These are phyloP conservation scores for Drosophila vallismaia DNA, from an alignment of 2,888 invertebrate genomes.

Conservation along the genomic window DNA sequence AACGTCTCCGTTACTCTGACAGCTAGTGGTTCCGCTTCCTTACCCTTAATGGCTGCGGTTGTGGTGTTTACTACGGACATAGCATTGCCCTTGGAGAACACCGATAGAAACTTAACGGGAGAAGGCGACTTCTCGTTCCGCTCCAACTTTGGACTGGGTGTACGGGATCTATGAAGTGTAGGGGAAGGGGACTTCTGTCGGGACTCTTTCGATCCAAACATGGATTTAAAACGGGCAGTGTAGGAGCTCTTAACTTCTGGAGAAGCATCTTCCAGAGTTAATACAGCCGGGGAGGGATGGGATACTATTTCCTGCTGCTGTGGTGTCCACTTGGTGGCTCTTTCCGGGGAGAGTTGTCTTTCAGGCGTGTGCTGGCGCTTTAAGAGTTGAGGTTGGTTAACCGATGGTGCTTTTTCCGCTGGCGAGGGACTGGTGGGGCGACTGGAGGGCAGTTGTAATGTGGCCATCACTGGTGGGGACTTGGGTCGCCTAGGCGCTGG, in stretches of 20 bases:
- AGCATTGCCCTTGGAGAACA: constrained; percentile 68
- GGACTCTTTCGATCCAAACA: constrained; percentile 73
- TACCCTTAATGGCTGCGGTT: constrained; percentile 63
- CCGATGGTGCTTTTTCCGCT: constrained; percentile 13
- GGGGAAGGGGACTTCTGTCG: constrained; percentile 64
- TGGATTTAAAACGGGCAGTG: constrained; percentile 78
- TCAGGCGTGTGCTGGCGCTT: constrained; percentile 80
- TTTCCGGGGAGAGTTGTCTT: constrained; percentile 69
- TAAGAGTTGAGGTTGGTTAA: constrained; percentile 46
- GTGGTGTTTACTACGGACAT: constrained; percentile 69
- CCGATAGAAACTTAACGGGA: constrained; percentile 65
- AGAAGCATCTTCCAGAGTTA: constrained; percentile 54
- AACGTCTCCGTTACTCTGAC: constrained; percentile 82
- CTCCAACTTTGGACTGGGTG: constrained; percentile 61
- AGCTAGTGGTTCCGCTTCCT: constrained; percentile 74
- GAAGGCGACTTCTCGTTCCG: constrained; percentile 65
- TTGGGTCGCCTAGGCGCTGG: constrained; percentile 65
- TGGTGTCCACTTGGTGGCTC: constrained; percentile 52
- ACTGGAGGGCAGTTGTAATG: constrained; percentile 60
- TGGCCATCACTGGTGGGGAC: constrained; percentile 55
- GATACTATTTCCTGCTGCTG: constrained; percentile 30
- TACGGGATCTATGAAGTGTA: constrained; percentile 57
- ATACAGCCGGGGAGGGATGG: constrained; percentile 34
- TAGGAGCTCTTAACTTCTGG: constrained; percentile 78
- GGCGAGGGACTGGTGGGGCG: constrained; percentile 52